These are phyloP conservation scores for Mormyrus lacerda DNA, from an alignment of 2,113 vertebrate species.

Conservation along the genomic window DNA sequence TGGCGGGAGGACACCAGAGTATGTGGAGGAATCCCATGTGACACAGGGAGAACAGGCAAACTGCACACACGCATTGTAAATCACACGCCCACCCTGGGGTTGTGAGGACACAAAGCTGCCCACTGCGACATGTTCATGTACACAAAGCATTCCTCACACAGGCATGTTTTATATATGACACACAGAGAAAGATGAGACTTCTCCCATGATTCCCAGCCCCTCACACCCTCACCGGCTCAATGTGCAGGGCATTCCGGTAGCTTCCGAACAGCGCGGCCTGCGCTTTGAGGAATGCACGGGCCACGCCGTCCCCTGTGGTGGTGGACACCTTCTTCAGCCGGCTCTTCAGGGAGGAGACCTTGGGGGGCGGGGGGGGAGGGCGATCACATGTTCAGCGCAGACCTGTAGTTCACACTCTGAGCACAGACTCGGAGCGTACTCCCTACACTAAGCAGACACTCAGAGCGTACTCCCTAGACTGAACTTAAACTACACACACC, in stretches of 20 bases:
- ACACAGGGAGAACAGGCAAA: too few relatives aligned
- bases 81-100: neutral
- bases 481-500: too few relatives aligned
- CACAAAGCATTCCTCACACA: neutral
- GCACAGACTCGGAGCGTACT: neutral
- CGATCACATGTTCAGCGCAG: neutral
- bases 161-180: neutral
- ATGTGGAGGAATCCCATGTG: neutral
- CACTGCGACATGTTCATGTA: neutral
- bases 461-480: neutral
- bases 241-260: conserved; percentile 87
- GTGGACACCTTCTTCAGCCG: conserved; percentile 91
- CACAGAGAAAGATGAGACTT: neutral
- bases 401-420: neutral
- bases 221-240: conserved; percentile 72
- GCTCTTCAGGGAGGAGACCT: conserved; percentile 89
- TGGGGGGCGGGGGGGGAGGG: conserved; percentile 23
- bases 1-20: neutral
- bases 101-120: neutral
- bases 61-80: too few relatives aligned
- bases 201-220: neutral
- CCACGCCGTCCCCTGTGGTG: conserved; percentile 85
- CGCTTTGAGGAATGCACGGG: conserved; percentile 87
- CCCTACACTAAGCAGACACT: neutral
- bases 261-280: conserved; percentile 91